Evolutionary conservation across 37 sponge, comb jelly and placozoan species (phyloP), one percentile per base, ranked within the genome.

Genomic region (Ephydatia muelleri): DNA sequence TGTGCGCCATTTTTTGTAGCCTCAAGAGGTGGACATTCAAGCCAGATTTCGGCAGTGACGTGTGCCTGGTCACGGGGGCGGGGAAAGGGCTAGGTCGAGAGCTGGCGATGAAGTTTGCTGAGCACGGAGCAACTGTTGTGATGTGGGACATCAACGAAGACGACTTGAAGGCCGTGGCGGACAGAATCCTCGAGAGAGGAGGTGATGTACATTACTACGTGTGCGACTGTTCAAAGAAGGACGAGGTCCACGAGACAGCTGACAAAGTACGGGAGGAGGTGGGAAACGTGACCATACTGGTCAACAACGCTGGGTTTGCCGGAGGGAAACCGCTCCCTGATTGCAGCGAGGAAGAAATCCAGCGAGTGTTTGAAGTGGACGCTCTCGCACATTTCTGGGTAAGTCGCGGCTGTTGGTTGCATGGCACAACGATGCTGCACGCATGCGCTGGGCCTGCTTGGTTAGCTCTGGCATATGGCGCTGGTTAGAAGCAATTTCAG

Each of bases 301-400:
- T 94, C 16, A 94, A 94, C 85, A 94, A 94, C 81, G 94, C 94
- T 21, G 94, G 94, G 0, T 82, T 93, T 34, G 84, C 91, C 35
- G 67, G 38, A 9, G 94, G 91, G 19, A 91, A 91, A 68, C 65
- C 35, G 6, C 16, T 32, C 35, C 69, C 11, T 3, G 69, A 68
- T 3, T 28, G 34, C 34, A 80, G 76, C 34, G 82, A 79, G 39
- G 35, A 66, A 3, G 38, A 83, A 29, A 47, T 94, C n/a, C 84
- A 85, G 37, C 33, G 36, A 25, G 78, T 76, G 0, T 35, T 67
- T 30, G 77, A 31, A 2, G 88, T 94, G 3, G 91, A 94, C 84
- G 37, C 49, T 13, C 12, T 88, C 21, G 79, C 88, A 3, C 89
- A 92, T 66, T 89, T 77, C 36, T 84, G 89, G 93, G 92, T 91